Evolutionary conservation across 1,140 invertebrate genomes (phyloP).

Genomic region (Panagrolaimus sp.): DNA sequence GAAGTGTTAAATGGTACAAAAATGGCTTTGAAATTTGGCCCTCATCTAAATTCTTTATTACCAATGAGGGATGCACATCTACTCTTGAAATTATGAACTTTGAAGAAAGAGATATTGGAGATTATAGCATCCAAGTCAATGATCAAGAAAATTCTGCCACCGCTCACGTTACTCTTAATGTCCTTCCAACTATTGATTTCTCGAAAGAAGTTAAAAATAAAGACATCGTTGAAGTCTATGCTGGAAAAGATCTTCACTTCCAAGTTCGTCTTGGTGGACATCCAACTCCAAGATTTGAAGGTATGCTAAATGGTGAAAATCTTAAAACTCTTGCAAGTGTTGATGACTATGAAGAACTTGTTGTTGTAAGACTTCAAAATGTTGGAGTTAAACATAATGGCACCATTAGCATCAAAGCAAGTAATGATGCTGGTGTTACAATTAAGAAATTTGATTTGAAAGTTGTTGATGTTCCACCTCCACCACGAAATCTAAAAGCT

Average conservation of each 20-base stretch:
- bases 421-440: slow-evolving; percentile 38
- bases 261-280: slow-evolving; percentile 31
- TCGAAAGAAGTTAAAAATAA: slow-evolving; percentile 29
- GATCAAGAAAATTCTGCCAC: slow-evolving; percentile 31
- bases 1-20: slow-evolving; percentile 37
- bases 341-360: slow-evolving; percentile 24
- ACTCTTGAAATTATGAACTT: slow-evolving; percentile 50
- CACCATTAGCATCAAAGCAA: neutral
- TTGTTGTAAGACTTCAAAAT: neutral
- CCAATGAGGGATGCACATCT: slow-evolving; percentile 32
- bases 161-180: slow-evolving; percentile 38
- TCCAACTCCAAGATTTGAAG: slow-evolving; percentile 29
- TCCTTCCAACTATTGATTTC: slow-evolving; percentile 36
- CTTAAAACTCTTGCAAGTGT: slow-evolving; percentile 21
- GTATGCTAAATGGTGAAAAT: slow-evolving; percentile 26
- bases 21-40: slow-evolving; percentile 50
- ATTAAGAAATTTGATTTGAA: slow-evolving; percentile 31
- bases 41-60: slow-evolving; percentile 44
- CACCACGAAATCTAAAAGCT: slow-evolving; percentile 34
- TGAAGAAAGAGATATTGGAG: slow-evolving; percentile 49
- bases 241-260: slow-evolving; percentile 41
- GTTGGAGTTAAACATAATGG: neutral
- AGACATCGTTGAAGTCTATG: slow-evolving; percentile 26
- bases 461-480: slow-evolving; percentile 47
- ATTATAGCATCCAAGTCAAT: slow-evolving; percentile 32